Evolutionary conservation across 1,140 invertebrate genomes (phyloP), one percentile per base, ranked within the genome.

Genomic region (Littorina saxatilis): DNA sequence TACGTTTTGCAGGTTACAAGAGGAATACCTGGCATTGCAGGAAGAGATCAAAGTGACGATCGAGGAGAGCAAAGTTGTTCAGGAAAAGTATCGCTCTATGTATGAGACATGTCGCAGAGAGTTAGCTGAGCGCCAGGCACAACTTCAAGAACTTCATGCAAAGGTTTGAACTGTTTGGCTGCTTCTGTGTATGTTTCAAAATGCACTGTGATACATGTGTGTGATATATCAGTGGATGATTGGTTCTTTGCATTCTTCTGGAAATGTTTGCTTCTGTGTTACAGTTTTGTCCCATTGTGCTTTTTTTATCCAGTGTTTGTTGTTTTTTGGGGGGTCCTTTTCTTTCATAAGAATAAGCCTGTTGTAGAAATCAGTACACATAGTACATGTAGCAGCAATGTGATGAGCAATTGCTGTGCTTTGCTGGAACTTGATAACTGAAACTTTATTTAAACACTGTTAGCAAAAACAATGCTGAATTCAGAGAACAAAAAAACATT

Each of bases 11-110:
- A 76, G 91, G 82, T 77, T 92, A 5, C 90, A 91, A 84, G 90
- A 92, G 85, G 88, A 91, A 83, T 88, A 89, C 75, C 79, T 84
- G 63, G 82, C 87, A 23, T 75, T 91, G 37, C 87, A 91, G 77
- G 83, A 88, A 37, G 90, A 92, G 72, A 86, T 91, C 11, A 88
- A 85, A 61, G 83, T 81, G n/a, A 91, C 89, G 27, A 84, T 91
- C 39, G 91, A 92, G 70, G 90, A 92, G 79, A 88, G 88, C 80
- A 87, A 87, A 52, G 87, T 90, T 73, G 89, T 91, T 37, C 90
- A 92, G 81, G 91, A 92, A 32, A 91, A 92, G 63, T 92, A 91
- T 81, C 86, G 90, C 61, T 80, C 86, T 11, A 87, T 91, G 89
- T 89, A 91, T 83, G 91, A 92, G 43, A 86, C 90, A 61, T 84